Conservation (phyloP, 2,113 vertebrate genomes). For the Sceloporus undulatus region DNA sequence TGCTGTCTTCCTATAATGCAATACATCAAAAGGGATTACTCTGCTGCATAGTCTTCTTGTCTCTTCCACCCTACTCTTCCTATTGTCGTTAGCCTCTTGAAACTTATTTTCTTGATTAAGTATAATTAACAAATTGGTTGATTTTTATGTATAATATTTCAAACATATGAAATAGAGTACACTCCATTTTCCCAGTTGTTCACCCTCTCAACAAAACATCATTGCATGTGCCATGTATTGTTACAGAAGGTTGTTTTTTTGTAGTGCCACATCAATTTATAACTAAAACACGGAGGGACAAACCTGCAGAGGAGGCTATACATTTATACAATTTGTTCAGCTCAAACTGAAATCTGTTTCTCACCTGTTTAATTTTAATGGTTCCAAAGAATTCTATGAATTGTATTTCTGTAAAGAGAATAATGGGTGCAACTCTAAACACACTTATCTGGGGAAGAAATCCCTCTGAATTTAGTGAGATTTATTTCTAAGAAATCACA, state of each 20-base stretch:
- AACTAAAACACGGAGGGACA: neutral
- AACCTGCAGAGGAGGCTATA: neutral
- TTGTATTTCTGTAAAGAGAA: neutral
- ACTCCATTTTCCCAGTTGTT: neutral
- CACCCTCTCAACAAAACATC: neutral
- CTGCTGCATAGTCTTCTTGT: neutral
- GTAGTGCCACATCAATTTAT: neutral
- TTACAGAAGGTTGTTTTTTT: neutral
- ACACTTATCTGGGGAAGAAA: neutral
- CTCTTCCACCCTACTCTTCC: neutral
- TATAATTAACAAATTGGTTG: neutral
- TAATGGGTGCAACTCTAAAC: too few relatives aligned
- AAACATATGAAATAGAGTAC: too few relatives aligned
- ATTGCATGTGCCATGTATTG: neutral
- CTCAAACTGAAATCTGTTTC: neutral
- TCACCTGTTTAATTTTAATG: neutral
- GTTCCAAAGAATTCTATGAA: neutral
- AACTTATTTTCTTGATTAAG: slow-evolving; percentile 14
- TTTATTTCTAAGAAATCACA: neutral
- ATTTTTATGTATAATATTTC: slow-evolving; percentile 10
- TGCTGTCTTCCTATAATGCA: neutral
- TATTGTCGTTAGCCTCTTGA: neutral
- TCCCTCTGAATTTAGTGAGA: neutral
- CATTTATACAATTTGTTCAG: neutral
- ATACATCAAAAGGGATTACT: neutral